Evolutionary conservation across 2,113 vertebrate species (phyloP).

Genomic region (Salminus brasiliensis): DNA sequence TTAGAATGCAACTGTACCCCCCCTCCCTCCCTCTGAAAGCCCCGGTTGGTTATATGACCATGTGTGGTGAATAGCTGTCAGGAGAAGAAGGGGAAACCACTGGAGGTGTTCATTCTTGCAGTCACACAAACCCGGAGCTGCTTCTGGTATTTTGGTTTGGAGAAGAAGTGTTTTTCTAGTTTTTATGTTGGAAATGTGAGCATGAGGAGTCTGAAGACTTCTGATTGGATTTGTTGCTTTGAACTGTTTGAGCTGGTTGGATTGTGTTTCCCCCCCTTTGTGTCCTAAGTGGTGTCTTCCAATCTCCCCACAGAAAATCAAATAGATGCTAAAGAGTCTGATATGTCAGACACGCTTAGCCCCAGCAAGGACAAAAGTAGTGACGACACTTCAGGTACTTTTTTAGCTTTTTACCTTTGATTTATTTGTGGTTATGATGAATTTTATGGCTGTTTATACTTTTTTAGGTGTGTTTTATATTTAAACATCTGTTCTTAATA

Average conservation of each 20-base stretch:
- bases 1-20: constrained; percentile 59
- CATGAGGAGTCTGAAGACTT: background rate
- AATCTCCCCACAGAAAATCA: constrained; percentile 82
- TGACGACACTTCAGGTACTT: constrained; percentile 92
- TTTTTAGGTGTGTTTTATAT: background rate
- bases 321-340: constrained; percentile 90
- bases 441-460: too few species aligned
- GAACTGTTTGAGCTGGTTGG: background rate
- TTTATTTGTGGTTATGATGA: too few species aligned
- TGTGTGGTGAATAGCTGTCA: constrained; percentile 65
- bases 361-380: constrained; percentile 98
- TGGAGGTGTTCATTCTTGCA: background rate
- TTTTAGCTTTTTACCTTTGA: constrained; percentile 18
- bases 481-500: too few species aligned
- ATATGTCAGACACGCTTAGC: constrained; percentile 98
- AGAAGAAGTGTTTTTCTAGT: background rate
- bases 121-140: accelerated
- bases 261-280: constrained; percentile 17
- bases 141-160: background rate
- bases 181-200: background rate
- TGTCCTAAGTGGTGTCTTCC: constrained; percentile 57
- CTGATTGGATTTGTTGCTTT: background rate
- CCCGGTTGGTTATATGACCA: constrained; percentile 61
- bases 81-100: constrained; percentile 22
- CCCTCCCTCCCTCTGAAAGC: constrained; percentile 60